These are phyloP conservation scores for Sinella curviseta DNA, from an alignment of 1,140 invertebrate genomes.

Conservation along the genomic window DNA sequence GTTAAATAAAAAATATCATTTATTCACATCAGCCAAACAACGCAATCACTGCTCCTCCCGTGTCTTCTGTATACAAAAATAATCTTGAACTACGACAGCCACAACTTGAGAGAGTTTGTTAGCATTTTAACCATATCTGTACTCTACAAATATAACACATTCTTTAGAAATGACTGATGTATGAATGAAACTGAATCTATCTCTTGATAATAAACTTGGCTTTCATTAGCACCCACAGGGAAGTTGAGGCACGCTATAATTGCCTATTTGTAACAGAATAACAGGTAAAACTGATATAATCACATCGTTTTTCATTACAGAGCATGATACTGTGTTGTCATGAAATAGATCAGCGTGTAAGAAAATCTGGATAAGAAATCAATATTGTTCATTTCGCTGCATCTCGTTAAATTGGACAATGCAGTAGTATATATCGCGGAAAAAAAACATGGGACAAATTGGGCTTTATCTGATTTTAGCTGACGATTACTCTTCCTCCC, in stretches of 20 bases:
- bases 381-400: background rate
- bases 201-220: background rate
- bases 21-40: background rate
- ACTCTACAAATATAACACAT: background rate
- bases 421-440: background rate
- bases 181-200: background rate
- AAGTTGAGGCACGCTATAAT: background rate
- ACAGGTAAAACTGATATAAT: background rate
- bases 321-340: background rate
- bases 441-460: slow-evolving; percentile 7
- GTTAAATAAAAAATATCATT: background rate
- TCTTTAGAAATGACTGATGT: background rate
- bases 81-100: too few relatives aligned
- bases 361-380: background rate
- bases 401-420: background rate
- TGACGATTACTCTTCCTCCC: background rate
- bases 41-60: background rate
- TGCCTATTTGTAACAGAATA: background rate
- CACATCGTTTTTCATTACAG: background rate
- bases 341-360: background rate
- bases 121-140: background rate
- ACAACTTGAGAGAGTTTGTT: background rate
- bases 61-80: background rate
- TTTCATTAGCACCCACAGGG: slow-evolving; percentile 25
- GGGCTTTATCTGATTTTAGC: slow-evolving; percentile 3